Percentiles rank a stretch among this genome's conserved stretches.
These are phyloP conservation scores for Fissipunctia ypsillon DNA, from an alignment of 2,888 invertebrate species.

Conservation along the genomic window DNA sequence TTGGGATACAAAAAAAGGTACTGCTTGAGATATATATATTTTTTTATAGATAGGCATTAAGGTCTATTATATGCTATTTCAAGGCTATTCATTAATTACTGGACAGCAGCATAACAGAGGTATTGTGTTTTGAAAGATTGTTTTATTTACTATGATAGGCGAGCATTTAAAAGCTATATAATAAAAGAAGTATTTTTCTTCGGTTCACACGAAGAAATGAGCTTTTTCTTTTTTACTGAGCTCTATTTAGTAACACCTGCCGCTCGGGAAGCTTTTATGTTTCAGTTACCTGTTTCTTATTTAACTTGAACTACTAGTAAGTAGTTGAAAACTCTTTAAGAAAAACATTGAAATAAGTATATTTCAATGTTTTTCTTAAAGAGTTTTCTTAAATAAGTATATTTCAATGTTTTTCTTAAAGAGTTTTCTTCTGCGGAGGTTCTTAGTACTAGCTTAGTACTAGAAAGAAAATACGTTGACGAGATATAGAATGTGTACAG, in stretches of 20 bases:
- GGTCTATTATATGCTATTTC: no score
- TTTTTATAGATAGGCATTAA: no score
- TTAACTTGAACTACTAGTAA: constrained; percentile 27
- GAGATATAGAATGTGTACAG: not conserved
- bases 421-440: not conserved
- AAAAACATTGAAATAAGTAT: no score
- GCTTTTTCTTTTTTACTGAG: constrained; percentile 22
- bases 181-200: constrained; percentile 14
- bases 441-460: not conserved
- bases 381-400: no score
- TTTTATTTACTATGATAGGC: not conserved
- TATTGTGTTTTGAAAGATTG: not conserved
- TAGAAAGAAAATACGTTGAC: not conserved
- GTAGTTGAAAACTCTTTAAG: no score
- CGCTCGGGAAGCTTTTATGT: constrained; percentile 28
- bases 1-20: no score
- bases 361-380: no score
- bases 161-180: not conserved
- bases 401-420: constrained; percentile 15
- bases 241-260: constrained; percentile 40
- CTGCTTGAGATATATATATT: no score
- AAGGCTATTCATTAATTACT: no score
- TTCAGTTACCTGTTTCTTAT: constrained; percentile 32
- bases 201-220: not conserved
- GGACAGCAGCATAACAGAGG: no score